Evolutionary conservation across 2,888 invertebrate genomes (phyloP), one percentile per base, ranked within the genome.

Genomic region (Vanessa cardui): DNA sequence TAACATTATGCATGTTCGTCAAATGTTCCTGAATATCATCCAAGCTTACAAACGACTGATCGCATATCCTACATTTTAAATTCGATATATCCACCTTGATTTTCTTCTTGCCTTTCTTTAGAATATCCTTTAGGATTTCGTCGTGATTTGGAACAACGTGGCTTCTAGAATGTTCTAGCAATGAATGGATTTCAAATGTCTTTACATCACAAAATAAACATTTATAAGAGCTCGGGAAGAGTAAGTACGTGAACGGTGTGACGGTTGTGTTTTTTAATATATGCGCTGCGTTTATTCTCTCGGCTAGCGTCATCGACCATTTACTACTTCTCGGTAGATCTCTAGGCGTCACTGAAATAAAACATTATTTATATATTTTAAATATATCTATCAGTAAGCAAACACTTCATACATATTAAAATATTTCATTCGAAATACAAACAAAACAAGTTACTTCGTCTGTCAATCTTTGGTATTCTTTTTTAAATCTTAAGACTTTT

Each of bases 61-160:
- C 64, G 52, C 80, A 80, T 7, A 78, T 39, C 62, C 74, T 76
- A 64, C 80, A 80, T 71, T 76, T 75, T 12, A 80, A 66, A 50
- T 72, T 72, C 1, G 78, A 77, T 26, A 79, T 77, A 46, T 80
- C 79, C 1, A 77, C 79, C 74, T 78, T 78, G 6, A 79, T 69
- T 0, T 75, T 77, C 26, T 76, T 75, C 65, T 78, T 78, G 33
- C 78, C 80, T 69, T 73, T 78, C 59, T 76, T 78, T 7, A 79
- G 39, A 16, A 74, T 58, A 7, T 72, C 67, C 66, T 74, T 77
- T 15, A 79, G 60, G 50, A 78, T 73, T 15, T 67, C 65, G 0
- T 16, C 39, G 9, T 67, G 54, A 9, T 74, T 71, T 3, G 71
- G 73, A 7, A 68, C 65, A 1, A 64, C 62, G 33, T 76, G 76